Percentiles rank a stretch among this genome's conserved stretches.
Conservation (phyloP, 2,113 vertebrate genomes). For the Eira barbara region DNA sequence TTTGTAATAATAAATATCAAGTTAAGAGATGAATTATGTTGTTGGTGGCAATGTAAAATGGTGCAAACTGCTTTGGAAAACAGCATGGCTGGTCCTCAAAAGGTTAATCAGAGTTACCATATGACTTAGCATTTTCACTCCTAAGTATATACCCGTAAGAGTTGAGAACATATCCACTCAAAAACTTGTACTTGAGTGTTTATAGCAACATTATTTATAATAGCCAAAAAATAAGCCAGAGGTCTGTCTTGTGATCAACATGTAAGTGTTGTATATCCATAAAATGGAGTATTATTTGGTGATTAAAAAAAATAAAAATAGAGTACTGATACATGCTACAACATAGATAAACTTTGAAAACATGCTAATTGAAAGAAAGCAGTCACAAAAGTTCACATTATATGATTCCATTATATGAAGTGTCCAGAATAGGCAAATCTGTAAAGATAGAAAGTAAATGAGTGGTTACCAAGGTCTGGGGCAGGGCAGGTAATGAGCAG, state of each 20-base stretch:
- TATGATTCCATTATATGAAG: not conserved
- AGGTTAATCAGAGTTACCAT: not conserved
- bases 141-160: not conserved
- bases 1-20: not conserved
- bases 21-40: not conserved
- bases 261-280: not conserved
- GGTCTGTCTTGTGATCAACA: not conserved
- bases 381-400: not conserved
- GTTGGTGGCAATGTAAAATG: not conserved
- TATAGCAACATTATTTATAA: not conserved
- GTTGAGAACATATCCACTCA: not conserved
- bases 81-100: not conserved
- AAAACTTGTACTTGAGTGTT: not conserved
- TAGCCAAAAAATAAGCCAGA: not conserved
- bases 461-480: not conserved
- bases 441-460: constrained; percentile 5
- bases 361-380: not conserved
- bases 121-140: not conserved
- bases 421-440: not conserved
- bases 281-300: not conserved
- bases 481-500: not conserved
- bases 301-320: not conserved
- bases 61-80: not conserved
- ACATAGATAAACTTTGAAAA: not conserved
- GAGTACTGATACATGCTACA: not conserved